phyloP scores from a whole-genome alignment of 2,113 vertebrate genomes.

The Apeltes quadracus region DNA sequence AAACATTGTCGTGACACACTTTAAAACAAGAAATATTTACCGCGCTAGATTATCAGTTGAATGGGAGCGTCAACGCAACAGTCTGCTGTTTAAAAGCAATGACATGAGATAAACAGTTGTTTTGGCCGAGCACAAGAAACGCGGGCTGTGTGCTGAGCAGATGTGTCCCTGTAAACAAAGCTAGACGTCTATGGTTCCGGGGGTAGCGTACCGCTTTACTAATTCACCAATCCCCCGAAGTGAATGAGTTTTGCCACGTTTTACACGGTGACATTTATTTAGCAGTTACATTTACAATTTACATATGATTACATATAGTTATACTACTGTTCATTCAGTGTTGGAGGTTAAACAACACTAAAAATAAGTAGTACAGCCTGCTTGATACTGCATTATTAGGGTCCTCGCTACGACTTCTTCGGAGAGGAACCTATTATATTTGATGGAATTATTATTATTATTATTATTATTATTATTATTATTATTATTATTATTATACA shows the following conservation, averaged over 20 bases:
- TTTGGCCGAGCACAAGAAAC: neutral
- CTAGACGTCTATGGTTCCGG: slow-evolving; percentile 15
- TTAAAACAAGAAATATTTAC: neutral
- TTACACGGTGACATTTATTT: neutral
- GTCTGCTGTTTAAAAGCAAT: accelerated
- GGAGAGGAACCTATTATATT: too few relatives aligned
- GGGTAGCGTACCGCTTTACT: slow-evolving; percentile 6
- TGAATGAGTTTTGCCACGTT: neutral
- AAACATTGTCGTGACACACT: accelerated
- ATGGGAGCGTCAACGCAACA: neutral
- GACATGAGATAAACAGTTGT: neutral
- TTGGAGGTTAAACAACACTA: neutral
- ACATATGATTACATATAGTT: neutral
- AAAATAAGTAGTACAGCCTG: neutral
- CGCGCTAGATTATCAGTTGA: accelerated
- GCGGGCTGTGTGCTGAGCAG: slow-evolving; percentile 2
- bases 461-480: too few relatives aligned
- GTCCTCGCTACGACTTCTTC: too few relatives aligned
- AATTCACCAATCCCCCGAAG: too few relatives aligned
- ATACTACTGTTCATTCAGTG: neutral
- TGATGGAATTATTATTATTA: too few relatives aligned
- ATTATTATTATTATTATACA: too few relatives aligned
- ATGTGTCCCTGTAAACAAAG: slow-evolving; percentile 32
- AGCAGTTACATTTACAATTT: neutral
- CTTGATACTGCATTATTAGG: neutral